phyloP scores from a whole-genome alignment of 2,797 vertebrate species.

The Sebastes cheni region DNA sequence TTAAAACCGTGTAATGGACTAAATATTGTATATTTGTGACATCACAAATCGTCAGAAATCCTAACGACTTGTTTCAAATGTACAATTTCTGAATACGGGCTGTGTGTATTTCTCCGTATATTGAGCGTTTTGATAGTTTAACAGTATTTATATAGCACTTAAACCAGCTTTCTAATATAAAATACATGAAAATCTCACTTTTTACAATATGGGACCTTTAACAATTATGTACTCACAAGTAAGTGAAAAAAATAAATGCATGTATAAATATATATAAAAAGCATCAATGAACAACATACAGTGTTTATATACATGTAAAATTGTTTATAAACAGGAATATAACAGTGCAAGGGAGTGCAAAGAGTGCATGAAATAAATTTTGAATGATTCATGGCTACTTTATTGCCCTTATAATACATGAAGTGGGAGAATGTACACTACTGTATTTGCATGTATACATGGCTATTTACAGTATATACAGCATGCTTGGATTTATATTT shows the following conservation, averaged over 20 bases:
- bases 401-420: neutral
- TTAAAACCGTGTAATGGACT: too few relatives aligned
- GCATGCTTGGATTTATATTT: neutral
- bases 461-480: neutral
- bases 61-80: too few relatives aligned
- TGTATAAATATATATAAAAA: neutral
- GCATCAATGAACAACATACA: neutral
- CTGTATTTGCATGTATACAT: neutral
- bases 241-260: neutral
- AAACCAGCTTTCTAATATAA: too few relatives aligned
- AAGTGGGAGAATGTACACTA: neutral
- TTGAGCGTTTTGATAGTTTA: too few relatives aligned
- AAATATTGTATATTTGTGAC: too few relatives aligned
- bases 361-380: neutral
- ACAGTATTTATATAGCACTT: too few relatives aligned
- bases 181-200: too few relatives aligned
- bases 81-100: too few relatives aligned
- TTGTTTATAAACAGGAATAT: neutral
- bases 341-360: neutral
- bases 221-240: neutral
- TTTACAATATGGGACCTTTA: too few relatives aligned
- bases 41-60: too few relatives aligned
- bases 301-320: neutral
- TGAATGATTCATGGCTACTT: neutral
- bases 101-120: too few relatives aligned